Base-by-base conservation (phyloP, 2,797 vertebrate species). In the Myiothlypis chrysogaster region DNA sequence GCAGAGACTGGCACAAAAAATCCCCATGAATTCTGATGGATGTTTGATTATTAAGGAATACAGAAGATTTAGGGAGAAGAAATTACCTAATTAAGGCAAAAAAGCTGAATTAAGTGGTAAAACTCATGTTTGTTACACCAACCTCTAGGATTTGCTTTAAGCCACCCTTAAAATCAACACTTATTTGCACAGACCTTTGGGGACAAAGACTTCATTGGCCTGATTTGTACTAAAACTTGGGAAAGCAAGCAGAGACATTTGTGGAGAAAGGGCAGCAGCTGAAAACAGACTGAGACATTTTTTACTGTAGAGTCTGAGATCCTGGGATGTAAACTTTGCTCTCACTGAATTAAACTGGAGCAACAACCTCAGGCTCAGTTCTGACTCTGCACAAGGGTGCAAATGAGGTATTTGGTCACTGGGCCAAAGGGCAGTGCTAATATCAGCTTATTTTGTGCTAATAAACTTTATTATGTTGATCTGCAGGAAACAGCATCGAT, bases 161-260 rank as follows among this genome's bases (percentile, higher is more conserved):
- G 21, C 19, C 9, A 32, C 15, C 44, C 80, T 83, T 59, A 90
- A 88, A 81, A 82, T 73, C 25, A 73, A 60, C 18, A 25, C 75
- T 66, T 86, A 19, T 52, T 76, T 63, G 7, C 24, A 28, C 17
- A 68, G 68, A 44, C 14, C 25, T 53, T 53, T 77, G 49, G 35
- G 27, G 60, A 35, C n/a, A 75, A 73, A 80, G 15, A 12, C 28
- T 69, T 16, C 0, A 1, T 50, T 75, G 35, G 35, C 13, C 50
- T 78, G 84, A 44, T 34, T 78, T 61, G 30, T 23, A 11, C 9
- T 35, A n/a, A 81, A 64, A 71, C 7, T 30, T 10, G 1, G 19
- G 61, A 27, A 39, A 86, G 39, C 53, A 86, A 90, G 69, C 34
- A 61, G 78, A 68, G 61, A 37, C n/a, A 57, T 89, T 91, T 80